Base-by-base conservation (phyloP, 1,140 invertebrate species). In the Maniola jurtina region DNA sequence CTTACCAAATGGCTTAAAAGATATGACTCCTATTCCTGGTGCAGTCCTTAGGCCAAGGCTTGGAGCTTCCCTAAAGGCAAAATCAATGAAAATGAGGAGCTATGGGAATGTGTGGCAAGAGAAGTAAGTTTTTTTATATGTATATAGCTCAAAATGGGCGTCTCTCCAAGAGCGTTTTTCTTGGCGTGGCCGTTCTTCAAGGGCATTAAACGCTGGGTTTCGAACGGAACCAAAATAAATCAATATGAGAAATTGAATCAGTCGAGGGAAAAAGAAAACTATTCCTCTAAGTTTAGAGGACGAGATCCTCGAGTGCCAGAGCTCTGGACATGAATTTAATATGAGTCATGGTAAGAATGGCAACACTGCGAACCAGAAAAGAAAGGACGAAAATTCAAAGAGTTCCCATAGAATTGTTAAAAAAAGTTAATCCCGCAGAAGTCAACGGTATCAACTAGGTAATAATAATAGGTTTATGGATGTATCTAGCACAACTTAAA, bases 181-280 rank as follows among this genome's bases (percentile, higher is more conserved):
- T 98, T 98, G 96, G 97, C 98, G 47, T 93, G 97, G 64, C 97
- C 98, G n/a, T 99, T 98, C 91, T 94, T 99, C 6, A 98, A 97
- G 81, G 88, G 93, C 5, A 84, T 94, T 56, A 92, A 94, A 70
- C 91, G 92, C 16, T 93, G 92, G 92, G 92, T 93, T 5, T 75
- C 87, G 92, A 93, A 33, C 81, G 91, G 56, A 85, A 77, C 42
- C 75, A 84, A 6, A 90, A 94, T 73, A 94, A 94, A 76, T 94
- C 93, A 0, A 92, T 94, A 89, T 92, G 92, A 0, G 93, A 93
- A 68, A 89, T 92, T 64, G 92, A 93, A 71, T 89, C 76, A 0
- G 77, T 59, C 34, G 77, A 88, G 67, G 77, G 64, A 16, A 84
- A 84, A 78, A 64, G 25, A 91, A 89, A 72, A 70, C 73, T 0